Percentiles rank a stretch among this genome's conserved stretches.
Evolutionary conservation across 2,113 vertebrate genomes (phyloP).

Genomic region (Sylvia atricapilla): DNA sequence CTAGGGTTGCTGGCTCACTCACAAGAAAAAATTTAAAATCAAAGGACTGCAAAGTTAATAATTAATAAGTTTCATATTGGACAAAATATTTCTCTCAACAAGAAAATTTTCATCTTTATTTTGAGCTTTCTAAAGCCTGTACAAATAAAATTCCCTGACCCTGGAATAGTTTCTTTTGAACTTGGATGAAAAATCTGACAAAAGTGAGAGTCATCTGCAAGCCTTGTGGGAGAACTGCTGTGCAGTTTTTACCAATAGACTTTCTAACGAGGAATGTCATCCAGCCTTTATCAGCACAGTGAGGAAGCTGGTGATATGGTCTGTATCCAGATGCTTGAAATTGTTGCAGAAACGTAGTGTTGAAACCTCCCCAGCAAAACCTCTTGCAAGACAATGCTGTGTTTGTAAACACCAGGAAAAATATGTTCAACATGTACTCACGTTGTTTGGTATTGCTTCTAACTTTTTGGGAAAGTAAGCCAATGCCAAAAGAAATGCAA

Average conservation of each 20-base stretch:
- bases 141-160: background rate
- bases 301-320: background rate
- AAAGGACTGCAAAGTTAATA: background rate
- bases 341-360: background rate
- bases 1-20: background rate
- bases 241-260: background rate
- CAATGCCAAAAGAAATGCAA: background rate
- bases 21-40: background rate
- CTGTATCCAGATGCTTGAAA: background rate
- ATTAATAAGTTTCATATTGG: background rate
- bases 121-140: background rate
- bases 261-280: background rate
- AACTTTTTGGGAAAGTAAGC: background rate
- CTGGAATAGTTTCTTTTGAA: background rate
- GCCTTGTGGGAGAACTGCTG: background rate
- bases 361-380: constrained; percentile 13
- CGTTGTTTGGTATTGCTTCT: background rate
- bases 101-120: background rate
- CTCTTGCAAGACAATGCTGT: background rate
- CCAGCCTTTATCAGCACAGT: background rate
- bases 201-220: background rate
- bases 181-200: background rate
- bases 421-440: background rate
- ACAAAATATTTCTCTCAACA: background rate
- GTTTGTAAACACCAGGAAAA: background rate